A percentile compares a stretch with the other conserved stretches of the same genome.
Evolutionary conservation across 92 coral and sea anemone species (phyloP).

Genomic region (Isaurus tuberculatus): DNA sequence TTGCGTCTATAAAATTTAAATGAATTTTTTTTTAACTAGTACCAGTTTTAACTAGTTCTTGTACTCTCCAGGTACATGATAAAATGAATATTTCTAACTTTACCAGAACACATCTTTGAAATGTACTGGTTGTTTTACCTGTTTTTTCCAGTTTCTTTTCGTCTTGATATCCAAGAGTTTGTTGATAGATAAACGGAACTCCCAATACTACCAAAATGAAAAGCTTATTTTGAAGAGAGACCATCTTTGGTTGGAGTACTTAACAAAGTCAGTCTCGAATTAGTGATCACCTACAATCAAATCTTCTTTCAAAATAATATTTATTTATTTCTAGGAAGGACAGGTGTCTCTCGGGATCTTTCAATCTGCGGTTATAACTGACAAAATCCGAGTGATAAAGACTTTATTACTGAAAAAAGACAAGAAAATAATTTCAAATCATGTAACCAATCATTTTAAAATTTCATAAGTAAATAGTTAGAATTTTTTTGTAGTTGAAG

Average conservation of each 20-base stretch:
- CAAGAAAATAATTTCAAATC: not conserved
- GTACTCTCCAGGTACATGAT: no score
- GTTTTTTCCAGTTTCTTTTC: not conserved
- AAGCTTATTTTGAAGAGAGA: not conserved
- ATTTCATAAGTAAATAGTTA: not conserved
- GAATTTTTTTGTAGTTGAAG: no score
- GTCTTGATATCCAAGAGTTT: constrained; percentile 2
- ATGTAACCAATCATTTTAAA: not conserved
- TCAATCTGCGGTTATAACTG: constrained; percentile 1
- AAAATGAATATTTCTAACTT: no score
- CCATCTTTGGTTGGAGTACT: not conserved
- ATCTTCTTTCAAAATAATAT: not conserved
- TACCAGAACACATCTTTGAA: no score
- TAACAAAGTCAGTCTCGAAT: not conserved
- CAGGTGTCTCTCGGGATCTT: constrained; percentile 1
- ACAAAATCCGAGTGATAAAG: not conserved
- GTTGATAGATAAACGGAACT: not conserved
- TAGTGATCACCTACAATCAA: not conserved
- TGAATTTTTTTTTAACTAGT: no score
- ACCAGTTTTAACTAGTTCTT: no score
- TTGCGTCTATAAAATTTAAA: no score
- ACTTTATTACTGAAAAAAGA: not conserved
- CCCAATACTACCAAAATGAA: not conserved
- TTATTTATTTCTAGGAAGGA: constrained; percentile 1
- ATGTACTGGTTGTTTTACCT: not conserved